Percentiles rank a stretch among this genome's conserved stretches.
Conservation (phyloP, 2,888 invertebrate genomes). For the Drosophila kanekoi region DNA sequence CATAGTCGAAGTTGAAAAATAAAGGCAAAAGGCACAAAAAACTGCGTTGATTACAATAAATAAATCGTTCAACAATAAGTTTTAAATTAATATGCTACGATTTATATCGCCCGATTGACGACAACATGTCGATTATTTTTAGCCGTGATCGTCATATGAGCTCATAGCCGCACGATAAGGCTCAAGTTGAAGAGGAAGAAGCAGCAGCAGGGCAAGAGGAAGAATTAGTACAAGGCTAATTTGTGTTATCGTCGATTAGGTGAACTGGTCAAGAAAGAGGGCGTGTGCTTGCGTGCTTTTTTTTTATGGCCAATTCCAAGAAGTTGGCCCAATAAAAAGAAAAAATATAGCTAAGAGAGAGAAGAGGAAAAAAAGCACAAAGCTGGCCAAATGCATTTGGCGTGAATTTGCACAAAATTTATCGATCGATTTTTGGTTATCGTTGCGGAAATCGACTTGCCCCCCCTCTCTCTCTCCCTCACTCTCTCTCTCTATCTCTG, state of each 20-base stretch:
- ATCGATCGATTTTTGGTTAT: slow-evolving; percentile 15
- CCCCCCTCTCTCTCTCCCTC: not conserved
- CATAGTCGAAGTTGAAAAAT: slow-evolving; percentile 27
- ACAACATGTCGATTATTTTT: slow-evolving; percentile 69
- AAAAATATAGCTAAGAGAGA: too few relatives aligned
- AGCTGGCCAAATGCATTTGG: too few relatives aligned
- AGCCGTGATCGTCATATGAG: slow-evolving; percentile 63
- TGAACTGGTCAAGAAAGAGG: slow-evolving; percentile 68
- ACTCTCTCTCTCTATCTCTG: not conserved
- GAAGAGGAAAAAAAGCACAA: too few relatives aligned
- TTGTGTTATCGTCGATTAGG: slow-evolving; percentile 26
- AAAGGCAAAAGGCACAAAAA: not conserved
- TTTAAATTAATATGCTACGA: slow-evolving; percentile 72
- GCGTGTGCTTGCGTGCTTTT: slow-evolving; percentile 56
- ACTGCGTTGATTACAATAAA: slow-evolving; percentile 63
- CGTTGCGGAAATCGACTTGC: slow-evolving; percentile 36
- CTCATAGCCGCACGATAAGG: slow-evolving; percentile 61
- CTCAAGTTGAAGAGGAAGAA: too few relatives aligned
- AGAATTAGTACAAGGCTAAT: slow-evolving; percentile 25
- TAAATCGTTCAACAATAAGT: slow-evolving; percentile 67
- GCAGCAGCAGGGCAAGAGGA: not conserved
- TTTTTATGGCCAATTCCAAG: slow-evolving; percentile 44
- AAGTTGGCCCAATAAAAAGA: slow-evolving; percentile 25
- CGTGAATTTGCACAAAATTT: not conserved
- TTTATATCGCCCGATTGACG: slow-evolving; percentile 59